Base-by-base conservation (phyloP, 2,113 vertebrate species). In the Myrmecophaga tridactyla region DNA sequence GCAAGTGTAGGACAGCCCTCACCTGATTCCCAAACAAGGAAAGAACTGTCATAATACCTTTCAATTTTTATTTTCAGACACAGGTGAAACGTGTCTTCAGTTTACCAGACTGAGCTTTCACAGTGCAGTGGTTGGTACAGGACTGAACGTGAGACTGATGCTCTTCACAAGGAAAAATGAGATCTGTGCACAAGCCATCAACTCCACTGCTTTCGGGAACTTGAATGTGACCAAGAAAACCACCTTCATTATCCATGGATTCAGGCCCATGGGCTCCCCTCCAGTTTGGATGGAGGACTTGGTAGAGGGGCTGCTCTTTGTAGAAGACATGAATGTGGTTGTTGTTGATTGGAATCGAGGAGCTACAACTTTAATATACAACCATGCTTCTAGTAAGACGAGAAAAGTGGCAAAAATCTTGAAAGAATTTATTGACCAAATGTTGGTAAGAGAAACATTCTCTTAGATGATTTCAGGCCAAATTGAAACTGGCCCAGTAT, bases 271-370 rank as follows among this genome's bases (percentile, higher is more conserved):
- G 0, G 99, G 99, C 14, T 99, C 99, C 0, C 93, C 98, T 34
- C 99, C 99, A 0, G 94, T 98, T 86, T 99, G 99, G 99, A 97
- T 99, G 39, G 77, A 96, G 48, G 98, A 98, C 43, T 86, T 99
- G 14, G 98, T 99, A 0, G 94, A 81, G 1, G 98, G 98, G 89
- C 97, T 99, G 96, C 98, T 99, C 0, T 86, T 86, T 56, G 98
- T 96, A 46, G 98, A 98, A 60, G 99, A 99, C 96, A 98, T 99
- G 97, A 99, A 99, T 0, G 34, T 99, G 60, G 90, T 99, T 0
- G 96, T 99, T 34, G 99, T 99, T 86, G 99, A 99, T 91, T 99
- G 99, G 99, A 99, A 99, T 97, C 97, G 97, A 6, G 99, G 99
- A 0, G 99, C 99, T 3, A 99, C 99, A 0, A 99, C 99, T 39